Evolutionary conservation across 2,797 vertebrate genomes (phyloP), one percentile per base, ranked within the genome.

Genomic region (Trachops cirrhosus): DNA sequence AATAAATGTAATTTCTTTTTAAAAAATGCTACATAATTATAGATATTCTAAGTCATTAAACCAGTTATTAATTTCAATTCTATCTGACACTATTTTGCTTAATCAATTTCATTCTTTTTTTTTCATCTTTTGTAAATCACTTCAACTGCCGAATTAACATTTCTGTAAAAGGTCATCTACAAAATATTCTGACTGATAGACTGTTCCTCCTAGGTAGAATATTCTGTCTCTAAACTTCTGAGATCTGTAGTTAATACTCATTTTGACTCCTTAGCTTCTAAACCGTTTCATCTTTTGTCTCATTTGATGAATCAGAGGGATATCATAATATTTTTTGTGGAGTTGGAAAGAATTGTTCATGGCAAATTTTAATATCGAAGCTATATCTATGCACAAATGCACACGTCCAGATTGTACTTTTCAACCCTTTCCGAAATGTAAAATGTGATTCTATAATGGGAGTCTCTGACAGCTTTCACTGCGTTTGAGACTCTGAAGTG

Each of bases 391-490:
- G 34, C 3, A 85, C 29, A 74, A 64, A 70, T 85, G 34, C 7
- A 26, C 34, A 89, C 48, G 54, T 26, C 29, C n/a, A 86, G 39
- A 86, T 15, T 85, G 32, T 95, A 88, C 14, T 62, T 86, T 71
- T 83, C 32, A 91, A 83, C n/a, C 0, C 22, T 54, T 73, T 82
- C 74, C 79, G 50, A 93, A 97, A 93, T 78, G 9, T 75, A 88
- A 96, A 90, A 62, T 74, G 37, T 78, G 24, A 5, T 83, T 83
- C 44, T 68, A 2, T 86, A 93, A 80, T 57, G 34, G 8, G 39
- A 87, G 70, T 86, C 37, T 95, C 54, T 86, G 59, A 88, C 15
- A 87, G 12, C 16, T 92, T 94, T 67, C 24, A 74, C 37, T 91
- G n/a, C 41, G 14, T 70, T 29, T 68, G n/a, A 93, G 29, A 9